Evolutionary conservation across 2,888 invertebrate genomes (phyloP).

Genomic region (Diploptera punctata): DNA sequence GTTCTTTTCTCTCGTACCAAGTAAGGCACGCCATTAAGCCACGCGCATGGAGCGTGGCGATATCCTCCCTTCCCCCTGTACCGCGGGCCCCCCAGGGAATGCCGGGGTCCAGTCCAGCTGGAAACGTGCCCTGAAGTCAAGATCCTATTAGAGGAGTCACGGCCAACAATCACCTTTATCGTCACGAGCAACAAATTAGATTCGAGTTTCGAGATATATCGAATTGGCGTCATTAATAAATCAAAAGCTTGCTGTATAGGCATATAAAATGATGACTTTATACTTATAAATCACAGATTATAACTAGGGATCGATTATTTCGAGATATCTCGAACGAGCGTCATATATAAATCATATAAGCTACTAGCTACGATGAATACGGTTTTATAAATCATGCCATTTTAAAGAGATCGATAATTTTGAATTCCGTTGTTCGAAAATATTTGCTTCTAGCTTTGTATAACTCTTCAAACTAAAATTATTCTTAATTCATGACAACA

Average conservation of each 20-base stretch:
- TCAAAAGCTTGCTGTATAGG: background rate
- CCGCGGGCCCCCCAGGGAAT: conserved; percentile 1
- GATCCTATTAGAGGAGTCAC: conserved; percentile 7
- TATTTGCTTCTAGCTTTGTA: too few species aligned
- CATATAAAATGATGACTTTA: conserved; percentile 13
- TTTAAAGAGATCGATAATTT: background rate
- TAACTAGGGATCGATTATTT: conserved; percentile 15
- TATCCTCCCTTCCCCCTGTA: background rate
- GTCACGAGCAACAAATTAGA: conserved; percentile 21
- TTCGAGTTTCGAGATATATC: conserved; percentile 18
- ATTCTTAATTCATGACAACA: too few species aligned
- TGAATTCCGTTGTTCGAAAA: background rate
- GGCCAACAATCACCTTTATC: conserved; percentile 11
- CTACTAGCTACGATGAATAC: background rate
- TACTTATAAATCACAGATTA: conserved; percentile 22
- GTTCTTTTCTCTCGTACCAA: background rate
- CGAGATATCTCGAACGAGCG: conserved; percentile 8
- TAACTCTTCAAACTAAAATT: too few species aligned
- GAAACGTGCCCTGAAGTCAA: background rate
- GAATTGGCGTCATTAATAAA: conserved; percentile 12
- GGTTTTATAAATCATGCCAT: background rate
- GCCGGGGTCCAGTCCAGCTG: conserved; percentile 1
- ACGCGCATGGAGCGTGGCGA: conserved; percentile 1
- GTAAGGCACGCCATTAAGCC: conserved; percentile 9
- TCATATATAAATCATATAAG: background rate